phyloP scores from a whole-genome alignment of 2,888 invertebrate genomes.

The Melangyna quadrimaculata region DNA sequence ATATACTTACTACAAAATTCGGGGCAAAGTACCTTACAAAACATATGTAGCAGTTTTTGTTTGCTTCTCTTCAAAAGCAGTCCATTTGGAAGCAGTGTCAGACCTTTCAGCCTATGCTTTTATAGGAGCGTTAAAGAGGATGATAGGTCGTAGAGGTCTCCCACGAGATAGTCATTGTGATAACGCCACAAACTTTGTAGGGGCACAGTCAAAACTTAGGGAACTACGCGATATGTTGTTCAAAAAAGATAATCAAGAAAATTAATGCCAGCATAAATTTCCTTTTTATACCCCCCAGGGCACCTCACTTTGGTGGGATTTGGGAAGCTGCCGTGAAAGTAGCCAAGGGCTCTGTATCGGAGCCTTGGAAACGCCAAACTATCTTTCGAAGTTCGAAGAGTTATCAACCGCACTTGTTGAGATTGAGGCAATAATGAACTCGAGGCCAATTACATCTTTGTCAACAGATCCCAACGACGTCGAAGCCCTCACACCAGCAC shows the following conservation, averaged over 20 bases:
- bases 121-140: slow-evolving; percentile 4
- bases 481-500: too few relatives aligned
- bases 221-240: too few relatives aligned
- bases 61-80: too few relatives aligned
- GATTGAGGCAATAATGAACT: background rate
- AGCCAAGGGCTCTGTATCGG: too few relatives aligned
- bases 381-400: background rate
- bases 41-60: too few relatives aligned
- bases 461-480: background rate
- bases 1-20: too few relatives aligned
- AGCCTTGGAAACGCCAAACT: background rate
- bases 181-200: too few relatives aligned
- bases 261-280: background rate
- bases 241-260: background rate
- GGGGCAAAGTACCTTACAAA: too few relatives aligned
- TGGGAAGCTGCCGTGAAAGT: background rate
- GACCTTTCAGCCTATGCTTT: background rate
- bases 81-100: background rate
- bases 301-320: background rate
- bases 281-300: slow-evolving; percentile 9
- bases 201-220: too few relatives aligned
- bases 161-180: background rate
- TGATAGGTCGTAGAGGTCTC: background rate
- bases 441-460: background rate
- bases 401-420: too few relatives aligned